A percentile compares a stretch with the other conserved stretches of the same genome.
These are phyloP conservation scores for Galago senegalensis DNA, from an alignment of 2,797 vertebrate species.

Conservation along the genomic window DNA sequence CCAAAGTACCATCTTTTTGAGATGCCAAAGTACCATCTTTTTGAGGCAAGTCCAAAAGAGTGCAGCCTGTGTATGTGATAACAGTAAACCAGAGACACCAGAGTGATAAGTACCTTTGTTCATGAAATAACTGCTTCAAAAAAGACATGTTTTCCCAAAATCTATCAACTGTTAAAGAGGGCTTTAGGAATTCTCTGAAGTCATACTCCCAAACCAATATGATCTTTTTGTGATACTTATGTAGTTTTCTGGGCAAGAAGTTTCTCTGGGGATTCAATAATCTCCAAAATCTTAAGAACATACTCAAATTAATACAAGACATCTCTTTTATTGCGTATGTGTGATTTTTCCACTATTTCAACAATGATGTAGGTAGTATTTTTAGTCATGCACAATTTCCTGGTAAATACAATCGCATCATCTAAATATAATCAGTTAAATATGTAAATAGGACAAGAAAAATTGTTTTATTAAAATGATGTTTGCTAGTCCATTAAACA, in stretches of 20 bases:
- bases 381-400: neutral
- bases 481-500: conserved; percentile 14
- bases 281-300: neutral
- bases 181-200: neutral
- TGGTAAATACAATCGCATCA: neutral
- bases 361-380: neutral
- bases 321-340: neutral
- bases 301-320: neutral
- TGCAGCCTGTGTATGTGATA: neutral
- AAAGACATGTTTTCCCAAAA: neutral
- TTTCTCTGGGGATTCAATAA: neutral
- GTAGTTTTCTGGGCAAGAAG: neutral
- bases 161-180: neutral
- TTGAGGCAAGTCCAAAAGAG: neutral
- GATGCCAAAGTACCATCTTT: neutral
- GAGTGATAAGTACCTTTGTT: neutral
- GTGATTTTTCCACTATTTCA: neutral
- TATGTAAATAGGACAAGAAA: conserved; percentile 31
- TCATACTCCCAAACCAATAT: neutral
- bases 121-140: neutral
- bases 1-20: neutral
- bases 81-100: neutral
- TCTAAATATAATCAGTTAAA: conserved; percentile 16
- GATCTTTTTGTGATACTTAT: neutral
- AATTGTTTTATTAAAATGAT: conserved; percentile 59